Evolutionary conservation across 2,888 invertebrate species (phyloP).

Genomic region (Allolobophora icterica): DNA sequence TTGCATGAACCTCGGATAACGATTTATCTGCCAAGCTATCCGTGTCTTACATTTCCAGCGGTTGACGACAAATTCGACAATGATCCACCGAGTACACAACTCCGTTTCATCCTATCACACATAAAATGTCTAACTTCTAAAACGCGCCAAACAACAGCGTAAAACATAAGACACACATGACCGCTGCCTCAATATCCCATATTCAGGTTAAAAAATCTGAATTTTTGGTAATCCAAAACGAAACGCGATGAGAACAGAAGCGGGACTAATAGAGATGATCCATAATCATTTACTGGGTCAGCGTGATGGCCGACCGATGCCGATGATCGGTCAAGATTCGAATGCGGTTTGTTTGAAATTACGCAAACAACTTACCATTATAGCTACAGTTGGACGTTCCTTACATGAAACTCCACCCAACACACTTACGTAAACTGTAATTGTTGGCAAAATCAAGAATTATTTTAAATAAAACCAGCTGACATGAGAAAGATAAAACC

Average conservation of each 20-base stretch:
- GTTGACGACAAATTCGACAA: neutral
- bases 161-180: neutral
- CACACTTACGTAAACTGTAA: neutral
- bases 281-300: constrained; percentile 1
- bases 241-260: neutral
- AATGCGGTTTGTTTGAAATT: neutral
- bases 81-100: neutral
- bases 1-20: neutral
- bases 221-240: neutral
- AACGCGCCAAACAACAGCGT: neutral
- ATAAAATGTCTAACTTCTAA: neutral
- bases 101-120: constrained; percentile 9
- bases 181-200: neutral
- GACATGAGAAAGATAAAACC: constrained; percentile 14
- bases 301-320: neutral
- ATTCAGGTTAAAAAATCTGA: neutral
- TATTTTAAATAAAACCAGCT: constrained; percentile 19
- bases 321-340: neutral
- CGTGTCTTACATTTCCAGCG: neutral
- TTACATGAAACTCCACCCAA: constrained; percentile 8
- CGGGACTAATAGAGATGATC: neutral
- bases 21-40: neutral
- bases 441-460: constrained; percentile 6
- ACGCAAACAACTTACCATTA: neutral
- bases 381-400: constrained; percentile 17